These are phyloP conservation scores for Camponotus floridanus DNA, from an alignment of 1,140 invertebrate species.

Conservation along the genomic window DNA sequence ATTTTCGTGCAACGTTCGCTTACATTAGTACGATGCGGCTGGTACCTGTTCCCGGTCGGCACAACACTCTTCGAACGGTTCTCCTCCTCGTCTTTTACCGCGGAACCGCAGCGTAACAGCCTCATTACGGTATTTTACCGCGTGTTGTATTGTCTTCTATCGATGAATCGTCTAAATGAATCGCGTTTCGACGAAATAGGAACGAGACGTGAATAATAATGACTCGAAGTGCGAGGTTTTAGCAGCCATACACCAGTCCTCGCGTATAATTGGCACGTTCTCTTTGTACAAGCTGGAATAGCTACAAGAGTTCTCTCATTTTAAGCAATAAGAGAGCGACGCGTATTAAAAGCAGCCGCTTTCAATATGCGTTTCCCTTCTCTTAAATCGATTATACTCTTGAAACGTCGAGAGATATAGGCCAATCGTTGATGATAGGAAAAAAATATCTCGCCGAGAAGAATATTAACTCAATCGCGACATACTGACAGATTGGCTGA, in stretches of 20 bases:
- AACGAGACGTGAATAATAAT: background rate
- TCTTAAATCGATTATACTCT: background rate
- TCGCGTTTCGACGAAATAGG: background rate
- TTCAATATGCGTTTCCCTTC: no score
- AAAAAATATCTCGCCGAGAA: background rate
- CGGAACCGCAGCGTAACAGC: conserved; percentile 57
- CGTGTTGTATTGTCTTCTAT: background rate
- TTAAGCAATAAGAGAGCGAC: background rate
- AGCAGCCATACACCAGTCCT: background rate
- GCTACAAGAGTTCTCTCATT: background rate
- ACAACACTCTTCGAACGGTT: conserved; percentile 54
- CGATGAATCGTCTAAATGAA: conserved; percentile 2
- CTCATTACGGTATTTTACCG: conserved; percentile 1
- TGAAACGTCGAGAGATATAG: background rate
- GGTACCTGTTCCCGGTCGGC: conserved; percentile 71
- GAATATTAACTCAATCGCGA: conserved; percentile 9
- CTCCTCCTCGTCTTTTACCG: conserved; percentile 59
- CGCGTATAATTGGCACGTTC: background rate
- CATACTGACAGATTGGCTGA: conserved; percentile 50
- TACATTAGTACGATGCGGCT: conserved; percentile 21
- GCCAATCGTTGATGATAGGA: conserved; percentile 10
- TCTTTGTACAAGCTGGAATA: no score
- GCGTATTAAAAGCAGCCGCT: background rate
- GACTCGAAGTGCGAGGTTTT: background rate
- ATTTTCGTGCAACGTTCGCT: conserved; percentile 63